A percentile compares a stretch with the other conserved stretches of the same genome.
These are phyloP conservation scores for Trichonephila inaurata DNA, from an alignment of 1,140 invertebrate species.

Conservation along the genomic window DNA sequence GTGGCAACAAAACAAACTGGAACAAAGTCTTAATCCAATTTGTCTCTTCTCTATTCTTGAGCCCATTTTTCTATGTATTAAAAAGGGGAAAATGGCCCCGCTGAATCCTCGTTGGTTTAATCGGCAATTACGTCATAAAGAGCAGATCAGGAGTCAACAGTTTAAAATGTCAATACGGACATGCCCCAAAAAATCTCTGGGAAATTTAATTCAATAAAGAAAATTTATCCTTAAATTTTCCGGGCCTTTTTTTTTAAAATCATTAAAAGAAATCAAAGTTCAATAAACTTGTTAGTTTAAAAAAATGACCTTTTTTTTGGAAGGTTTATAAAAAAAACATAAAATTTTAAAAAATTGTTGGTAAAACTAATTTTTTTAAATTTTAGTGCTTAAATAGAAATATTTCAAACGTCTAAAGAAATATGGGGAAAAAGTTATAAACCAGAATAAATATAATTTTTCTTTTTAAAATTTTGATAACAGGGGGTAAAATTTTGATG, in stretches of 20 bases:
- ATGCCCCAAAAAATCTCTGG: not conserved
- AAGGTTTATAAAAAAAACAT: too few species aligned
- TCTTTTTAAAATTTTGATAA: too few species aligned
- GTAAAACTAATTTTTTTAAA: too few species aligned
- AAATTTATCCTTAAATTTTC: conserved; percentile 35
- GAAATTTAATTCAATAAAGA: conserved; percentile 10
- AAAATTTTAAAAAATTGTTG: too few species aligned
- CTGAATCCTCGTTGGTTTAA: conserved; percentile 22
- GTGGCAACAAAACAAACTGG: conserved; percentile 1
- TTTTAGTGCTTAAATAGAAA: too few species aligned
- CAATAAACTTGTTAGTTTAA: too few species aligned
- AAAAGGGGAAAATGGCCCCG: conserved; percentile 16
- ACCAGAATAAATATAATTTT: too few species aligned
- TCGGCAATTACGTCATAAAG: conserved; percentile 19
- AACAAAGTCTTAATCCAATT: not conserved
- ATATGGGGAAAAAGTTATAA: too few species aligned
- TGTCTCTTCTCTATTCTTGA: not conserved
- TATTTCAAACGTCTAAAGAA: too few species aligned
- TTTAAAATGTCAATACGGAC: not conserved
- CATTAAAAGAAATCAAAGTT: too few species aligned
- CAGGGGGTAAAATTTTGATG: too few species aligned
- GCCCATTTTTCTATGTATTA: not conserved
- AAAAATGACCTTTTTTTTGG: too few species aligned
- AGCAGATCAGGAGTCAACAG: not conserved
- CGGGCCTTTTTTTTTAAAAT: not conserved